Conservation (phyloP, 2,888 invertebrate species). For the Lithodes maja region DNA sequence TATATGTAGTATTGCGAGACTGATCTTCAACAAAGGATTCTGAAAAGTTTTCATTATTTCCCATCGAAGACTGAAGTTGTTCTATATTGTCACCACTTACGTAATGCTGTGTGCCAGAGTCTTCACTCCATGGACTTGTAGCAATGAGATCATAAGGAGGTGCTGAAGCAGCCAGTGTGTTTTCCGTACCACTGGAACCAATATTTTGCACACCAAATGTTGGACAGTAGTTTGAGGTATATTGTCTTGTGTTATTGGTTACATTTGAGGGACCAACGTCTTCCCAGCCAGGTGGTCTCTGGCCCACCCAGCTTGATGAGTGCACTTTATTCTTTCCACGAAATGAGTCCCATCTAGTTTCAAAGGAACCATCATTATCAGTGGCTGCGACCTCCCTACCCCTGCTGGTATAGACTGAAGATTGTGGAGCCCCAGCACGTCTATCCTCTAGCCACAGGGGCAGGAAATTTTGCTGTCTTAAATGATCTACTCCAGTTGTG, state of each 20-base stretch:
- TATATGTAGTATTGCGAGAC: background rate
- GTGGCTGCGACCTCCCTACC: background rate
- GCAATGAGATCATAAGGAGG: background rate
- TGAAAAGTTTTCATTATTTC: background rate
- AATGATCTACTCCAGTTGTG: constrained; percentile 5
- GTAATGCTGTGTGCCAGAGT: too few relatives aligned
- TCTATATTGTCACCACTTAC: too few relatives aligned
- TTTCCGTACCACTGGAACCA: background rate
- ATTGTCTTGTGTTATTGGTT: background rate
- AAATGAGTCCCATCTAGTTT: constrained; percentile 54
- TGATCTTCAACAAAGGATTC: background rate
- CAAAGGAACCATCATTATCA: constrained; percentile 29
- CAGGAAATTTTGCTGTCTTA: constrained; percentile 12
- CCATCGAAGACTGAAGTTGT: too few relatives aligned
- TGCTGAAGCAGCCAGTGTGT: background rate
- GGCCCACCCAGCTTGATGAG: background rate
- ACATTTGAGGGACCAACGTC: constrained; percentile 21
- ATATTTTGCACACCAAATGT: constrained; percentile 19
- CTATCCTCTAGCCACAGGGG: constrained; percentile 43
- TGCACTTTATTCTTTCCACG: constrained; percentile 26
- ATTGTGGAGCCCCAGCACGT: background rate
- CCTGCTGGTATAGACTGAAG: background rate
- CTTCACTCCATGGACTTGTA: background rate
- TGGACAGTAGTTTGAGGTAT: constrained; percentile 7
- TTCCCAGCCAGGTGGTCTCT: constrained; percentile 56